Conservation (phyloP, 2,888 invertebrate genomes). For the Leptinotarsa peninsularis region DNA sequence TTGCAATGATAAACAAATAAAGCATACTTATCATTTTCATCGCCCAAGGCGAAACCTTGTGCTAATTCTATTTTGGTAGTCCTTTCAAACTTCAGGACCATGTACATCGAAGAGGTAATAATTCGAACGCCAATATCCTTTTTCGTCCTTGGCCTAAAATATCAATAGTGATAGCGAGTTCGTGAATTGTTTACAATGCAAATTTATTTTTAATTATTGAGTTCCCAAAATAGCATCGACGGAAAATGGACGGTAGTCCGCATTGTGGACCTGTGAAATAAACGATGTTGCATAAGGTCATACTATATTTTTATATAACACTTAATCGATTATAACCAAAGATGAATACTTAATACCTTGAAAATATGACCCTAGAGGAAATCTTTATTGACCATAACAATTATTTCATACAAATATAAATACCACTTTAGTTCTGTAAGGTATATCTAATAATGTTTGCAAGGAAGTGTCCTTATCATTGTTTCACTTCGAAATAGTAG, state of each 20-base stretch:
- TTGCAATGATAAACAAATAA: constrained; percentile 20
- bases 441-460: no score
- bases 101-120: constrained; percentile 31
- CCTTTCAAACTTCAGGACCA: constrained; percentile 28
- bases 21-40: constrained; percentile 21
- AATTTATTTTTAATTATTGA: constrained; percentile 25
- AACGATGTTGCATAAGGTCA: not conserved
- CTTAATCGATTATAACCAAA: not conserved
- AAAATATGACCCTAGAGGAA: no score
- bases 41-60: constrained; percentile 36
- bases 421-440: no score
- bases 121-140: constrained; percentile 42
- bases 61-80: constrained; percentile 37
- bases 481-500: no score
- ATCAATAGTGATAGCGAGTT: constrained; percentile 23
- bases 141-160: constrained; percentile 38
- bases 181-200: constrained; percentile 26
- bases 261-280: not conserved
- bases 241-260: not conserved
- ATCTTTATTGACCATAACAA: no score
- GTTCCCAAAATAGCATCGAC: constrained; percentile 4
- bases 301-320: not conserved
- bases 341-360: not conserved
- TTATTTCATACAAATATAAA: no score
- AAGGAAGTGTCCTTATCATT: no score